Evolutionary conservation across 1,140 invertebrate genomes (phyloP).

Genomic region (Zaprionus lachaisei): DNA sequence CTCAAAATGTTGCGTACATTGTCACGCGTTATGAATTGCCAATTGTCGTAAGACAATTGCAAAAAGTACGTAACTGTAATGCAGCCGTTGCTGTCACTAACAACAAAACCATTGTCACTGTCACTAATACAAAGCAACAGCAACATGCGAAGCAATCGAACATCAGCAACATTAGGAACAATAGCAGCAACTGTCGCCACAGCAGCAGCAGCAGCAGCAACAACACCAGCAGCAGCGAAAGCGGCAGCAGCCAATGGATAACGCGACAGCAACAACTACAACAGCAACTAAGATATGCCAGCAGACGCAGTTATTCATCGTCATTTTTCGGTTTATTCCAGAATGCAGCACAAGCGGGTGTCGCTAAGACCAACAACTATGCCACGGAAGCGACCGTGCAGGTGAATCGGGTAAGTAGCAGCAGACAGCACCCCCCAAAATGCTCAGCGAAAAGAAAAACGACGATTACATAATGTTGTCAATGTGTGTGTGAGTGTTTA

Average conservation of each 20-base stretch:
- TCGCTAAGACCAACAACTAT: conserved; percentile 81
- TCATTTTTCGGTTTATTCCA: conserved; percentile 84
- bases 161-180: conserved; percentile 15
- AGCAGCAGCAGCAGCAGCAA: conserved; percentile 10
- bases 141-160: conserved; percentile 23
- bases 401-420: conserved; percentile 76
- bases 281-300: conserved; percentile 30
- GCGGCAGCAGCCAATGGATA: conserved; percentile 24
- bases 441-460: conserved; percentile 23
- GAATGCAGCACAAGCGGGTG: conserved; percentile 76
- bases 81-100: conserved; percentile 52
- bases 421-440: not conserved
- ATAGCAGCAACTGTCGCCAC: conserved; percentile 7
- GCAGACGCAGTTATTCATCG: conserved; percentile 74
- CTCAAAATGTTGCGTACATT: conserved; percentile 77
- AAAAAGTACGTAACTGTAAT: conserved; percentile 82
- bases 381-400: conserved; percentile 82
- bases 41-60: conserved; percentile 80
- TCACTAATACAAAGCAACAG: conserved; percentile 43
- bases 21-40: conserved; percentile 78
- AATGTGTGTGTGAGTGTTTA: conserved; percentile 28
- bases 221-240: conserved; percentile 27
- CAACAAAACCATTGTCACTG: conserved; percentile 38
- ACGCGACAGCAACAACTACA: conserved; percentile 39
- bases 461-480: conserved; percentile 69